Evolutionary conservation across 2,888 invertebrate species (phyloP).

Genomic region (Dermolepida albohirtum): DNA sequence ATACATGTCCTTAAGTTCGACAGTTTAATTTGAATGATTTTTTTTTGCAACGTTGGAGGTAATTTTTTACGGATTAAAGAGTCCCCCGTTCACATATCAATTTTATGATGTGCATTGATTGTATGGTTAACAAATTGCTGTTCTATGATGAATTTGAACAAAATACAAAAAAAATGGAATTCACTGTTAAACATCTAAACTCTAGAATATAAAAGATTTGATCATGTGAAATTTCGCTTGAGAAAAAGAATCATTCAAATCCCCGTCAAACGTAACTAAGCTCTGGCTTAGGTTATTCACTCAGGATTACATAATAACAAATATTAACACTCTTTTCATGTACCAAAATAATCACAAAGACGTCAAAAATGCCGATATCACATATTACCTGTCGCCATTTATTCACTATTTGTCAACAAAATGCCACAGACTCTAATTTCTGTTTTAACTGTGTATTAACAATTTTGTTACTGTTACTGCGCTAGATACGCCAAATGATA

Average conservation of each 20-base stretch:
- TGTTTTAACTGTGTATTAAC: not conserved
- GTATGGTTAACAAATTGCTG: too few relatives aligned
- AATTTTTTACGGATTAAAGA: too few relatives aligned
- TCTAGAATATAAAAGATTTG: too few relatives aligned
- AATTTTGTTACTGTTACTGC: too few relatives aligned
- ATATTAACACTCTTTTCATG: not conserved
- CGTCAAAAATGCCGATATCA: conserved; percentile 32
- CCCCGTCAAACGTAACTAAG: not conserved
- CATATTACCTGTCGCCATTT: conserved; percentile 33
- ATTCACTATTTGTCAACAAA: conserved; percentile 34
- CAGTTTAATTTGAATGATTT: conserved; percentile 15
- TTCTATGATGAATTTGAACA: too few relatives aligned
- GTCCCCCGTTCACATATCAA: too few relatives aligned
- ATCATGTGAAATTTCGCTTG: too few relatives aligned
- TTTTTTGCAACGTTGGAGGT: not conserved
- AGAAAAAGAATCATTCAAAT: conserved; percentile 26
- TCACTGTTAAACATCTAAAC: too few relatives aligned
- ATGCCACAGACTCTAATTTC: conserved; percentile 29
- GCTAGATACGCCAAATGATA: too few relatives aligned
- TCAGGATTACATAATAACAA: conserved; percentile 10
- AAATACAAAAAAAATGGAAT: too few relatives aligned
- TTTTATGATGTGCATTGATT: too few relatives aligned
- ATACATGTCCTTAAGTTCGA: not conserved
- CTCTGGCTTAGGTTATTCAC: conserved; percentile 30
- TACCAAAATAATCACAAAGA: conserved; percentile 25